Evolutionary conservation across 2,797 vertebrate genomes (phyloP), one percentile per base, ranked within the genome.

Genomic region (Chanos chanos): DNA sequence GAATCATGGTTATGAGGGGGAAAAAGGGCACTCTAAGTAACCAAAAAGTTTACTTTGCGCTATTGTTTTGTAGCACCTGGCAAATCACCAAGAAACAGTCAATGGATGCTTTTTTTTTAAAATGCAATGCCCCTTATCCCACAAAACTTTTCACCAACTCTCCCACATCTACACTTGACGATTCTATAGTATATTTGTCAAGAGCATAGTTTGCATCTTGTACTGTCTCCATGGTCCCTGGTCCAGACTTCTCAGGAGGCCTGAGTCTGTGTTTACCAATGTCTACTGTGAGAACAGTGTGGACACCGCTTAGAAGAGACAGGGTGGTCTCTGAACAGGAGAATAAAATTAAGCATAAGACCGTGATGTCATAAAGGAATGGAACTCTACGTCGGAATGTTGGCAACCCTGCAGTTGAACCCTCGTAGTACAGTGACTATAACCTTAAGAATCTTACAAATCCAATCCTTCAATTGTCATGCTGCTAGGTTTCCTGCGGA

Each of bases 31-130:
- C 69, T 75, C 82, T 77, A 77, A 64, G 28, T 68, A 79, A 77
- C 72, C 77, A 77, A 83, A 80, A 77, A 72, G 82, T 87, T 88
- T 84, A 81, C 82, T 84, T 83, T 84, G 75, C 73, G 61, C 67
- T 74, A 74, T 63, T 75, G 78, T 83, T 73, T 70, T 71, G 72
- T 62, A 76, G 81, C 75, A 60, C 72, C 77, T 89, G 87, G 87
- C 85, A 75, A 75, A 54, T 77, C 80, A 83, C 83, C 86, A 88
- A 83, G 76, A 60, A 73, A 67, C 73, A 75, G 80, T 87, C 77
- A 79, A 82, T 81, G 64, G 76, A 83, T 69, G 72, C 64, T 78
- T 76, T 71, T 78, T 76, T 69, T 47, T 58, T 27, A 66, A 73
- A 86, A 77, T 71, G 75, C 63, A 60, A 48, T 61, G 66, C 66